phyloP scores from a whole-genome alignment of 2,888 invertebrate species.

The Epinotia bilunana region DNA sequence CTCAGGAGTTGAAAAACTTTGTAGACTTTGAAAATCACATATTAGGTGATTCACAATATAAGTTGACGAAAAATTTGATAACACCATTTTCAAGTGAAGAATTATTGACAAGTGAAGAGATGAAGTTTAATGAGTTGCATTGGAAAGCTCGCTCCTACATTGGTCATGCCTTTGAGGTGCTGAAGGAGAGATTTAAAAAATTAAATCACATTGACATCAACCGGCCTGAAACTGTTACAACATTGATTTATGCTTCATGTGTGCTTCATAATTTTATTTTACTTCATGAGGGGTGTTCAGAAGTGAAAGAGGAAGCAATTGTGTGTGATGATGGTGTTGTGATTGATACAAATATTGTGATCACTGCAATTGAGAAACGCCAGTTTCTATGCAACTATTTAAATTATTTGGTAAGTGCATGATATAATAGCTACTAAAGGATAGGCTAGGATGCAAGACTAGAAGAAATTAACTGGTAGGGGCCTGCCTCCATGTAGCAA shows the following conservation, averaged over 20 bases:
- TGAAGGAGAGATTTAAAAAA: slow-evolving; percentile 72
- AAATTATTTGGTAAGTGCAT: slow-evolving; percentile 65
- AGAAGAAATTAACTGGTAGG: too few relatives aligned
- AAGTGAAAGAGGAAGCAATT: slow-evolving; percentile 70
- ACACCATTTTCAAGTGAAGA: slow-evolving; percentile 76
- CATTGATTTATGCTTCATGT: slow-evolving; percentile 70
- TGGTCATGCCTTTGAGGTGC: slow-evolving; percentile 72
- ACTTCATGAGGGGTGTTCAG: slow-evolving; percentile 70
- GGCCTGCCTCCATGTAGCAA: too few relatives aligned
- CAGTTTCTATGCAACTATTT: slow-evolving; percentile 79
- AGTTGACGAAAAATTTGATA: slow-evolving; percentile 70
- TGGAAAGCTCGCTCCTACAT: slow-evolving; percentile 74
- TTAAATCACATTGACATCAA: slow-evolving; percentile 69
- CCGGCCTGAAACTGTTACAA: slow-evolving; percentile 64
- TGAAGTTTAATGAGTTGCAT: slow-evolving; percentile 77
- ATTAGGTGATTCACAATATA: slow-evolving; percentile 74
- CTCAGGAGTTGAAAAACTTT: slow-evolving; percentile 68
- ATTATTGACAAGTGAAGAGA: slow-evolving; percentile 74
- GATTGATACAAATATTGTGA: slow-evolving; percentile 70
- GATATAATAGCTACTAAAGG: background rate
- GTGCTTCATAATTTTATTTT: slow-evolving; percentile 77
- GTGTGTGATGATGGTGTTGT: slow-evolving; percentile 70
- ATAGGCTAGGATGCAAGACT: too few relatives aligned
- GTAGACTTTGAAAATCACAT: slow-evolving; percentile 77
- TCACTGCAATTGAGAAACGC: slow-evolving; percentile 72